phyloP scores from a whole-genome alignment of 2,113 vertebrate genomes.

The Orientallactaga bullata region DNA sequence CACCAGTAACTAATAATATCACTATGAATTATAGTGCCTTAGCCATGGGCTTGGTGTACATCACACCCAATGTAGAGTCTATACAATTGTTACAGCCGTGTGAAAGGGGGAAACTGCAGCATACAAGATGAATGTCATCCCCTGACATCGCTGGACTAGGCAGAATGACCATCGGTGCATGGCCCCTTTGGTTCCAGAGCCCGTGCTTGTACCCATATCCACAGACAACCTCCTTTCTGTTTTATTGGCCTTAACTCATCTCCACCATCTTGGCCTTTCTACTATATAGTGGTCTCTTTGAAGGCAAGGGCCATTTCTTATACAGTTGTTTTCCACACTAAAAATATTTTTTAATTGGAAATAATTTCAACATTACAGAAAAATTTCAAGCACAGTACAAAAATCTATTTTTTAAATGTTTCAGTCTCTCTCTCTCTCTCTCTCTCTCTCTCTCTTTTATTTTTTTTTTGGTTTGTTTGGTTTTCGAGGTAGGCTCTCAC shows the following conservation, averaged over 20 bases:
- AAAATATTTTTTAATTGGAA: conserved; percentile 18
- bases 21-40: neutral
- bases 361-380: conserved; percentile 6
- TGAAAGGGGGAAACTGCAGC: neutral
- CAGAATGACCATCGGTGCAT: neutral
- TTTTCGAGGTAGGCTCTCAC: too few relatives aligned
- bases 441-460: too few relatives aligned
- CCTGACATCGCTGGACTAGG: neutral
- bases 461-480: too few relatives aligned
- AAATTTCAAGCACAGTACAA: neutral
- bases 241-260: neutral
- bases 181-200: neutral
- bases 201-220: neutral
- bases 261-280: neutral
- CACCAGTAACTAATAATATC: neutral
- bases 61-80: neutral
- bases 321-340: neutral
- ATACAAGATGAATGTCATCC: neutral
- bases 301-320: neutral
- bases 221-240: neutral
- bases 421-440: too few relatives aligned
- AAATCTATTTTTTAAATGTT: neutral
- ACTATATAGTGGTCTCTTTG: neutral
- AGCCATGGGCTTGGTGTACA: neutral
- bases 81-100: neutral